Evolutionary conservation across 2,797 vertebrate species (phyloP).

Genomic region (Dicrostonyx torquatus): DNA sequence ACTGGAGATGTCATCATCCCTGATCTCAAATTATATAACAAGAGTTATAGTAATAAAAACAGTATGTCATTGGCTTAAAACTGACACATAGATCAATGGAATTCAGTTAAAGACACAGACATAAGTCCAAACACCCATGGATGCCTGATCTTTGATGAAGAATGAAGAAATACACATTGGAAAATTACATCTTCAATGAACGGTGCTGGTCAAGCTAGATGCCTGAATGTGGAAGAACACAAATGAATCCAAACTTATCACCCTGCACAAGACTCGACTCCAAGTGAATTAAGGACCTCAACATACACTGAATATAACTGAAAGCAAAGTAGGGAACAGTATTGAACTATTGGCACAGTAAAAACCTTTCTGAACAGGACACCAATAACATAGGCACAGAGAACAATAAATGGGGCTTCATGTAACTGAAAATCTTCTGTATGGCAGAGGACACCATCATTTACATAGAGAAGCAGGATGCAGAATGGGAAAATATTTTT

Average conservation of each 20-base stretch:
- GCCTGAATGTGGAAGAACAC: background rate
- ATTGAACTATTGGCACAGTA: background rate
- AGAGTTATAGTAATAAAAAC: background rate
- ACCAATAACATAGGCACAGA: background rate
- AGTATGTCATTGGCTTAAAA: background rate
- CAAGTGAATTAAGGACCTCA: background rate
- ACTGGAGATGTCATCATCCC: background rate
- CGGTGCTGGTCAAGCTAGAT: background rate
- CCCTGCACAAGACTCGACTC: background rate
- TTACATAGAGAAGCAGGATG: background rate
- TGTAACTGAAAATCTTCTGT: background rate
- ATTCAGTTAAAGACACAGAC: background rate
- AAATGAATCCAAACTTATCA: background rate
- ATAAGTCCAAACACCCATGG: background rate
- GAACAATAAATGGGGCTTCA: background rate
- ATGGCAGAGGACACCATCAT: background rate
- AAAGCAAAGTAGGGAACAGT: background rate
- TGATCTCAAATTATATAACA: background rate
- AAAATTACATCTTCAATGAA: background rate
- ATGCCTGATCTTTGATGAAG: background rate
- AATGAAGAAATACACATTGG: background rate
- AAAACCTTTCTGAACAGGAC: background rate
- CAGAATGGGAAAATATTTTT: background rate
- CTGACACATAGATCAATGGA: background rate
- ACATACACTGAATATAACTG: background rate